Evolutionary conservation across 2,797 vertebrate genomes (phyloP).

Genomic region (Gymnodraco acuticeps): DNA sequence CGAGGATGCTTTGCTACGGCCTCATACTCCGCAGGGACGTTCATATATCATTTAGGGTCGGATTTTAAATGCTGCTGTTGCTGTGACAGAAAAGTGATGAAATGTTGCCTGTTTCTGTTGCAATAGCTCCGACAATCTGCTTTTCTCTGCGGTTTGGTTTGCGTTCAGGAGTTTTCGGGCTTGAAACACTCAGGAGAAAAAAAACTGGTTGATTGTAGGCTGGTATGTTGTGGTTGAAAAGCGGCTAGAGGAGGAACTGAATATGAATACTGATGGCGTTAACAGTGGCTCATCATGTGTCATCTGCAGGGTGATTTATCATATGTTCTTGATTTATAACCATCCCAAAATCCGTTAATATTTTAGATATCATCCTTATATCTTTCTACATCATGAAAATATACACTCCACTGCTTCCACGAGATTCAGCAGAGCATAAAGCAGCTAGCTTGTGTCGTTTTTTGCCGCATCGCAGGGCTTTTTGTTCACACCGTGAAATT

Average conservation of each 20-base stretch:
- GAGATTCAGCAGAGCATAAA: slow-evolving; percentile 14
- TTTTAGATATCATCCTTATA: not conserved
- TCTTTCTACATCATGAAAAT: not conserved
- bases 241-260: not conserved
- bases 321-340: not conserved
- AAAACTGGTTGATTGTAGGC: not conserved
- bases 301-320: not conserved
- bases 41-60: slow-evolving; percentile 13
- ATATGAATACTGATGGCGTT: not conserved
- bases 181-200: slow-evolving; percentile 8
- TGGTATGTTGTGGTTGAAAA: slow-evolving; percentile 17
- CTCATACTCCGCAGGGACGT: not conserved
- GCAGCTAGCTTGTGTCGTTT: slow-evolving; percentile 54
- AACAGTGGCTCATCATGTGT: not conserved
- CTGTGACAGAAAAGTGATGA: slow-evolving; percentile 43
- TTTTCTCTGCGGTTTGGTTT: slow-evolving; percentile 23
- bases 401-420: not conserved
- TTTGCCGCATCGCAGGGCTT: slow-evolving; percentile 54
- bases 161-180: not conserved
- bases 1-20: not conserved
- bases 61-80: slow-evolving; percentile 32
- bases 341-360: not conserved
- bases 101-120: slow-evolving; percentile 47
- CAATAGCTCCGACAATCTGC: slow-evolving; percentile 42
- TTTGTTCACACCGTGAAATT: slow-evolving; percentile 72